phyloP scores from a whole-genome alignment of 2,888 invertebrate genomes.

The Magallana nippona region DNA sequence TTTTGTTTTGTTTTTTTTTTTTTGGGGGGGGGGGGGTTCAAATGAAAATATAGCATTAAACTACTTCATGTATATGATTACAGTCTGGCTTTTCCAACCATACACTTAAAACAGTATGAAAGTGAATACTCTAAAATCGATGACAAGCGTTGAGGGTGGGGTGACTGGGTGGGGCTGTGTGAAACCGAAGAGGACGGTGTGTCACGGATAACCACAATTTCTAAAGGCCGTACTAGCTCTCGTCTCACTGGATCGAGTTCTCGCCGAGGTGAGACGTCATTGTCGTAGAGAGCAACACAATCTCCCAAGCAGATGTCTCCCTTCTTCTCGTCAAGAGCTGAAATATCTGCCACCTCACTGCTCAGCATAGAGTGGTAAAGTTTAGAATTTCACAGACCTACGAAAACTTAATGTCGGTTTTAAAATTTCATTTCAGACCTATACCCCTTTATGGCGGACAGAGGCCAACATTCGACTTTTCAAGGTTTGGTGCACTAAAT shows the following conservation, averaged over 20 bases:
- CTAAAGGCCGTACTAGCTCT: background rate
- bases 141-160: too few species aligned
- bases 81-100: too few species aligned
- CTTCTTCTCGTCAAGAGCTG: background rate
- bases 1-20: too few species aligned
- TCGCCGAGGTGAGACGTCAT: background rate
- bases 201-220: background rate
- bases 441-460: conserved; percentile 68
- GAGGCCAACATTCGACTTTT: conserved; percentile 51
- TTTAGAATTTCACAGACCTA: background rate
- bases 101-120: too few species aligned
- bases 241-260: conserved; percentile 26
- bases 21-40: too few species aligned
- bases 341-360: background rate
- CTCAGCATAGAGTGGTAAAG: background rate
- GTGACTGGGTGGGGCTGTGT: background rate
- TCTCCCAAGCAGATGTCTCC: background rate
- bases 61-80: too few species aligned
- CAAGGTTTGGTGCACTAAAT: conserved; percentile 37
- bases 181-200: background rate
- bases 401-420: conserved; percentile 31
- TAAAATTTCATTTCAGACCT: conserved; percentile 59
- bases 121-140: too few species aligned
- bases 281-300: background rate
- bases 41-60: too few species aligned